Evolutionary conservation across 1,140 invertebrate species (phyloP), one percentile per base, ranked within the genome.

Genomic region (Plutomurus gul): DNA sequence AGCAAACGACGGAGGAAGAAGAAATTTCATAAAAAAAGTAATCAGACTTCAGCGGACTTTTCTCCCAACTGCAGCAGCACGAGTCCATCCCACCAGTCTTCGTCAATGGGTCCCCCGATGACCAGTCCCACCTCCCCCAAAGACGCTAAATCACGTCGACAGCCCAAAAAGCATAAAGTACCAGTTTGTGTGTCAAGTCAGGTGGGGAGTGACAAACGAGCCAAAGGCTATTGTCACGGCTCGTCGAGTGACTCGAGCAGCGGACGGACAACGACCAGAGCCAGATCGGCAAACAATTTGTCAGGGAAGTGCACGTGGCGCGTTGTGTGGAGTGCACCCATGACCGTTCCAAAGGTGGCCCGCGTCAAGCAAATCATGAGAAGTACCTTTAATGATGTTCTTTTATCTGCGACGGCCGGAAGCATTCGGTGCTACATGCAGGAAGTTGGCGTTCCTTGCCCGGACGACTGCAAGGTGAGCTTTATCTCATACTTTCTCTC

Each of bases 331-430:
- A 89, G 88, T 6, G 85, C 87, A 3, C 85, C 86, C 4, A 86
- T 89, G 73, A 85, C 85, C 3, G 83, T 88, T n/a, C 81, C 85
- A 13, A 85, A 86, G 81, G 84, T 87, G 10, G 80, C 84, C 33
- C 73, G 86, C 51, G 82, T 86, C 51, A 85, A 85, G 75, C 83
- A 86, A 84, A 86, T 89, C 20, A 82, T 84, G 46, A 82, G 90
- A 37, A 89, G 88, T 71, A 87, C 88, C 11, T 84, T 90, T 25
- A 90, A 89, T 83, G 89, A 90, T 82, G 88, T 90, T 1, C 85
- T 90, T 16, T 82, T 90, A 60, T 87, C 89, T 0, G 88, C 89
- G 0, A 81, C 88, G 4, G 86, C 89, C 1, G 90, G 89, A 16
- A 87, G 87, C 51, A 76, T 90, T 30, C 80, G 89, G 20, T 85